Base-by-base conservation (phyloP, 2,888 invertebrate genomes). In the Thyatira batis region DNA sequence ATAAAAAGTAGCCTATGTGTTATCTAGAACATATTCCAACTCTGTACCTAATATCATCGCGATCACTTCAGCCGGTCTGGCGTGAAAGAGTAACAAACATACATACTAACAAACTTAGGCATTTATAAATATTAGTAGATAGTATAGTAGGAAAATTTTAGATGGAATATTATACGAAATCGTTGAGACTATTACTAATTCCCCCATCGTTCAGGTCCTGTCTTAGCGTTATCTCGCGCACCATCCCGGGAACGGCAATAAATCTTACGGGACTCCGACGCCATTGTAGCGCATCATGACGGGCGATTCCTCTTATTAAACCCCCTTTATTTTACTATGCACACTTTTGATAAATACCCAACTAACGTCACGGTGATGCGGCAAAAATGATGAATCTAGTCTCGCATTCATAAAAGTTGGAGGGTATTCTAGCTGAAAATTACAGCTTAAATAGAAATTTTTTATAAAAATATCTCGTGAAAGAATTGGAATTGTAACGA, bases 201-300 rank as follows among this genome's bases (percentile, higher is more conserved):
- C 8, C 27, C 27, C 48, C 48, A 48, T 48, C 48, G 48, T 27
- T 48, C 48, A 46, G 45, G 20, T 48, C 59, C 53, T 54, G 62
- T 62, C 61, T 67, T 52, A 53, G 55, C 60, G 67, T 66, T 69
- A 69, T 69, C 69, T 61, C 56, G 50, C 49, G 11, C 45, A 45
- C 49, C 46, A 53, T 56, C 59, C 53, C 20, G 55, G 51, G 51
- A 54, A 50, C 54, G 60, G 57, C 52, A 53, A 69, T 71, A 71
- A 71, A 69, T 71, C 65, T 66, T 10, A 13, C 28, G 27, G 27
- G 17, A 11, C 48, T 17, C 39, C 8, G 39, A 17, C 49, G 52
- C 55, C 46, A 53, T 60, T 60, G 60, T 56, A 49, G 54, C 48
- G 49, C 45, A 44, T 51, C 62, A 59, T 60, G 62, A 65, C 65